These are phyloP conservation scores for Danio choprae DNA, from an alignment of 2,797 vertebrate species.

Conservation along the genomic window DNA sequence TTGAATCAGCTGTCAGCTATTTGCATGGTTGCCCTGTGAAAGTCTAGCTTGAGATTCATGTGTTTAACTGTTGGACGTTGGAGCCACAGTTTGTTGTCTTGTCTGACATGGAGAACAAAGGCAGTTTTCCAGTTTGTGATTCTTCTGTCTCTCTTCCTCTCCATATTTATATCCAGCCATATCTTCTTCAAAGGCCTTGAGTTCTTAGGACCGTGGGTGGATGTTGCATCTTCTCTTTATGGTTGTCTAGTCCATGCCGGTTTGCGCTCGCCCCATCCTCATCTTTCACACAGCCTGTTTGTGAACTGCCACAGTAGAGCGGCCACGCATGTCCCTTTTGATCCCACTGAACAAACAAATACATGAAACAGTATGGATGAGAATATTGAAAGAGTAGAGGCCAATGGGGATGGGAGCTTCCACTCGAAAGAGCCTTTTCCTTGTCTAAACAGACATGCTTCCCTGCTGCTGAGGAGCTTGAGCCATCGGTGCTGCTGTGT, in stretches of 20 bases:
- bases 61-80: conserved; percentile 62
- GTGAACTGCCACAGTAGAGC: conserved; percentile 65
- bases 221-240: conserved; percentile 23
- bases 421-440: conserved; percentile 52
- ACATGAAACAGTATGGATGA: conserved; percentile 60
- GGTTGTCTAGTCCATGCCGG: not conserved
- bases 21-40: conserved; percentile 66
- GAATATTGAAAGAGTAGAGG: conserved; percentile 49
- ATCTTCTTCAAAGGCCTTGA: conserved; percentile 52
- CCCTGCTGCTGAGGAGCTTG: conserved; percentile 62
- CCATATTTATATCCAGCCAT: conserved; percentile 51
- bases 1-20: conserved; percentile 66
- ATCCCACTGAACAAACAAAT: conserved; percentile 71
- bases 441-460: conserved; percentile 54
- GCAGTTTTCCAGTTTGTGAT: conserved; percentile 59
- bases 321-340: conserved; percentile 66
- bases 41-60: conserved; percentile 63
- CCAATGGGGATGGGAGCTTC: conserved; percentile 46
- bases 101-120: conserved; percentile 71
- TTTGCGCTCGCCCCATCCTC: conserved; percentile 56
- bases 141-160: conserved; percentile 57
- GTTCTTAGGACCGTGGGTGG: conserved; percentile 9
- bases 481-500: conserved; percentile 59
- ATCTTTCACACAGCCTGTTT: conserved; percentile 63
- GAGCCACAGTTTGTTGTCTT: conserved; percentile 61